Evolutionary conservation across 2,888 invertebrate species (phyloP), one percentile per base, ranked within the genome.

Genomic region (Mimachlamys varia): DNA sequence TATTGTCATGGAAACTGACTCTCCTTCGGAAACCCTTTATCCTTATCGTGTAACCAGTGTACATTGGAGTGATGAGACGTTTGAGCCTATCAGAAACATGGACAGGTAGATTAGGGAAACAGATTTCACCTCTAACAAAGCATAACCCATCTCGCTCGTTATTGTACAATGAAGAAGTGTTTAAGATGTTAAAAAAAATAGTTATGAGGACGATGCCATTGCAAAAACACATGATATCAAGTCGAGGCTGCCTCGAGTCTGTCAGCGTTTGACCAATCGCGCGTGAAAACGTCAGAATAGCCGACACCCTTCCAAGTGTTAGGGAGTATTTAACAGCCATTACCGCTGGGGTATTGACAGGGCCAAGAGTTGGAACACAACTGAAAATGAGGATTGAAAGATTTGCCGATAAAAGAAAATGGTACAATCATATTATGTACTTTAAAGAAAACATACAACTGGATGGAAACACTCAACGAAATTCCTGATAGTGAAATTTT

Each of bases 1-100:
- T 27, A 76, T 76, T 76, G 76, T 76, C 76, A 76, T 76, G 76
- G 76, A 76, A 76, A 33, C 76, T 76, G 76, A 76, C 33, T 76
- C 76, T 17, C 76, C 33, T 76, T 76, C 12, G 10, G 15, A 76
- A 27, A 27, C 33, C 13, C 22, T 76, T 33, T 76, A 33, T 76
- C 27, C 10, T 76, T 27, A 76, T 27, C 27, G 12, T 76, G 76
- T 76, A 76, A 10, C 33, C 27, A n/a, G 62, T 62, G 62, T 62
- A 76, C 27, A 33, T 76, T 15, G 76, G 76, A 22, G 10, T 62
- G 62, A 62, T 62, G 62, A n/a, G 62, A 10, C 62, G 44, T 7
- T 62, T 62, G n/a, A 27, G 15, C 19, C n/a, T 76, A 76, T 76
- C 76, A 76, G 76, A 76, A 76, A 33, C 76, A 76, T 76, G 76